Percentiles rank a stretch among this genome's conserved stretches.
Conservation (phyloP, 1,140 invertebrate genomes). For the Belonocnema kinseyi region DNA sequence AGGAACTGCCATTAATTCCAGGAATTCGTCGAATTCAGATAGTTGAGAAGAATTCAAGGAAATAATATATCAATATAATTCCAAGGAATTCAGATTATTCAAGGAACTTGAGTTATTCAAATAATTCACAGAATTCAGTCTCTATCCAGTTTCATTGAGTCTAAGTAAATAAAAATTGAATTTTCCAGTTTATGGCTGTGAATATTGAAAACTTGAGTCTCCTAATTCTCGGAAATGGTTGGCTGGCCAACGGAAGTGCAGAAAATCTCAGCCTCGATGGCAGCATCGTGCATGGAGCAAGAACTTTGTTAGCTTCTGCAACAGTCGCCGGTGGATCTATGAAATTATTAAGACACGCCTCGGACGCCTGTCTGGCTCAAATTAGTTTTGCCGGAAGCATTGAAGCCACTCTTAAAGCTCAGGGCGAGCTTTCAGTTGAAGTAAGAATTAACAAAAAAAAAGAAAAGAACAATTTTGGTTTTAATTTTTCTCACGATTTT, state of each 20-base stretch:
- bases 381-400: constrained; percentile 83
- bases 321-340: constrained; percentile 78
- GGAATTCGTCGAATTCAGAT: too few relatives aligned
- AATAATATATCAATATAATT: too few relatives aligned
- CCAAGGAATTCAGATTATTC: too few relatives aligned
- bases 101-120: too few relatives aligned
- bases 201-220: constrained; percentile 89
- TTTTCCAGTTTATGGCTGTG: constrained; percentile 87
- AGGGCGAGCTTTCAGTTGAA: constrained; percentile 86
- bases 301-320: constrained; percentile 84
- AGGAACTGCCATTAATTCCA: too few relatives aligned
- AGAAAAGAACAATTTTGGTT: neutral
- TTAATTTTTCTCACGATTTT: neutral
- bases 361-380: constrained; percentile 81
- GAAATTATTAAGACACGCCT: constrained; percentile 74
- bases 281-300: constrained; percentile 82
- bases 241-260: constrained; percentile 85
- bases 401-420: constrained; percentile 85
- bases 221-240: constrained; percentile 83
- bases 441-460: constrained; percentile 68
- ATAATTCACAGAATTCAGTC: too few relatives aligned
- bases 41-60: too few relatives aligned
- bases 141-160: neutral
- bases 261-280: constrained; percentile 87
- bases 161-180: constrained; percentile 19